These are phyloP conservation scores for Luscinia megarhynchos DNA, from an alignment of 2,797 vertebrate genomes.

Conservation along the genomic window DNA sequence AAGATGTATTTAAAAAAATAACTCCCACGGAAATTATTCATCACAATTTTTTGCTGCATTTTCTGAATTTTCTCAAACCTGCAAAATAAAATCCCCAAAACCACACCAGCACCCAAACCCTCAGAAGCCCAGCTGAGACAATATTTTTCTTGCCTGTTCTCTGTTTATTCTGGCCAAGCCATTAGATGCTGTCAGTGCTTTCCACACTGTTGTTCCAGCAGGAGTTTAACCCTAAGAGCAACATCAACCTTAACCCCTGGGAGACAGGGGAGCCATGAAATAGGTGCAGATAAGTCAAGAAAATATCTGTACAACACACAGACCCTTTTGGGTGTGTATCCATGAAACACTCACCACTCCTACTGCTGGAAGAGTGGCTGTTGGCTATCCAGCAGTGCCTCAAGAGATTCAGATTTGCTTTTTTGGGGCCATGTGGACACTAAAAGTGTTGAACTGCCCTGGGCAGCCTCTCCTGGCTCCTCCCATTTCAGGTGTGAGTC, in stretches of 20 bases:
- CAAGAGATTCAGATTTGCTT: not conserved
- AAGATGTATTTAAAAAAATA: not conserved
- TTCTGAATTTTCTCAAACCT: not conserved
- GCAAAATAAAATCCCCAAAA: not conserved
- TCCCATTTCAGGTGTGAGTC: not conserved
- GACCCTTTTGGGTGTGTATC: accelerated
- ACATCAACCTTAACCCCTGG: not conserved
- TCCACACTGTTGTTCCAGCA: not conserved
- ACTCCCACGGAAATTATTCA: not conserved
- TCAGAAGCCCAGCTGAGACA: not conserved
- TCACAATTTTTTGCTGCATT: not conserved
- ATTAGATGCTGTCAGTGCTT: not conserved
- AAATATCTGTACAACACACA: accelerated
- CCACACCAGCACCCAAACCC: not conserved
- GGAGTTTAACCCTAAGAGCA: not conserved
- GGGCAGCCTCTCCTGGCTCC: not conserved
- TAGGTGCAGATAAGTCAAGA: accelerated
- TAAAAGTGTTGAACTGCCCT: not conserved
- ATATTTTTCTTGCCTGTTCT: not conserved
- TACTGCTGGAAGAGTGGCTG: accelerated
- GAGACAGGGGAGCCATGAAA: accelerated
- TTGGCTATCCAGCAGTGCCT: accelerated
- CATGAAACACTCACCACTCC: accelerated
- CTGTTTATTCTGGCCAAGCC: not conserved
- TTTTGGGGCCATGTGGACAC: not conserved